These are phyloP conservation scores for Plusia festucae DNA, from an alignment of 2,888 invertebrate species.

Conservation along the genomic window DNA sequence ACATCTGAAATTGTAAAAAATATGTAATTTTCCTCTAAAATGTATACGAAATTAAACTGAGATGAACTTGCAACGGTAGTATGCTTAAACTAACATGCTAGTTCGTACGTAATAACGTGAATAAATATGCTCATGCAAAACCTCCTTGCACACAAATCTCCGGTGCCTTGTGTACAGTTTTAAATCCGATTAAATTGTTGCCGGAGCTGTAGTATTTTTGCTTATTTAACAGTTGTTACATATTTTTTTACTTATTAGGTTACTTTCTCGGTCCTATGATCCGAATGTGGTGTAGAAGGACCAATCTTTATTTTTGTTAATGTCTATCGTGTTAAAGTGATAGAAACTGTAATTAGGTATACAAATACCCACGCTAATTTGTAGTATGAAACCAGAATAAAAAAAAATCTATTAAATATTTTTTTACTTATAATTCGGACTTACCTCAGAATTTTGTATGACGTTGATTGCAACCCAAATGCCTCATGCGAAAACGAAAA, in stretches of 20 bases:
- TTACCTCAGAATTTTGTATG: no score
- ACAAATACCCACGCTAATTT: no score
- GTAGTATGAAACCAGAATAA: no score
- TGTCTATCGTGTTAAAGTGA: no score
- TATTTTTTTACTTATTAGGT: neutral
- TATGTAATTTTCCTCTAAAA: no score
- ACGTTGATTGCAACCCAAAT: no score
- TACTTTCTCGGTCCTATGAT: neutral
- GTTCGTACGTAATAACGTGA: neutral
- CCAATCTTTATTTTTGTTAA: no score
- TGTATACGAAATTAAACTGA: neutral
- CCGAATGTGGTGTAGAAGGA: neutral
- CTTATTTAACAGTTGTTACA: neutral
- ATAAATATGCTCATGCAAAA: conserved; percentile 16
- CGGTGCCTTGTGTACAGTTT: conserved; percentile 17
- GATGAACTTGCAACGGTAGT: neutral
- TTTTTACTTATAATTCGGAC: no score
- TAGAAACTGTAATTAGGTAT: no score
- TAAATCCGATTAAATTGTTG: conserved; percentile 48
- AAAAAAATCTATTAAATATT: no score
- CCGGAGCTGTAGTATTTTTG: conserved; percentile 23
- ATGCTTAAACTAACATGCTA: neutral
- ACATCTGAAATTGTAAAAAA: no score
- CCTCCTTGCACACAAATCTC: conserved; percentile 38
- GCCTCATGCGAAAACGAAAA: neutral